These are phyloP conservation scores for Augochlora pura DNA, from an alignment of 1,140 invertebrate genomes.

Conservation along the genomic window DNA sequence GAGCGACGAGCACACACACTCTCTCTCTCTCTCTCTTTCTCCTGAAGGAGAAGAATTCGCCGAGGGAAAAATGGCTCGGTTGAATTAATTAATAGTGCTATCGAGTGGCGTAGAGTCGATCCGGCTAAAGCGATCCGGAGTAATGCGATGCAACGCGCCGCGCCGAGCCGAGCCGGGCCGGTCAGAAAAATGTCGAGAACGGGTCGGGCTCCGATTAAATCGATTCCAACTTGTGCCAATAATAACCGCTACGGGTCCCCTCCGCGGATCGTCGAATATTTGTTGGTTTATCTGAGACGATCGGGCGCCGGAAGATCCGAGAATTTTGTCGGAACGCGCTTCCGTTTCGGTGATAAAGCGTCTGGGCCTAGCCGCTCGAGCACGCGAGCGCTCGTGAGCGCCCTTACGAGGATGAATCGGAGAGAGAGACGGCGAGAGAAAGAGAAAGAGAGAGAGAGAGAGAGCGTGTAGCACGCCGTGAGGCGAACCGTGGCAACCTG, in stretches of 20 bases:
- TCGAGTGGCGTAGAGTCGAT: conserved; percentile 20
- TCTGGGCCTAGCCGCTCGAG: too few species aligned
- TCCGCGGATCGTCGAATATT: not conserved
- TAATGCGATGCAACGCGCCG: not conserved
- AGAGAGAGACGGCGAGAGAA: too few species aligned
- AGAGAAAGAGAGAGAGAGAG: too few species aligned
- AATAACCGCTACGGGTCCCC: not conserved
- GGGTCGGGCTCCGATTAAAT: conserved; percentile 29
- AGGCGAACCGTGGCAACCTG: too few species aligned
- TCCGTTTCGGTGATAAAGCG: not conserved
- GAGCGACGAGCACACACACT: conserved; percentile 13
- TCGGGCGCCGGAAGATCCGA: not conserved
- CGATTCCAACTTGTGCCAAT: conserved; percentile 24
- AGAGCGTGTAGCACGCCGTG: too few species aligned
- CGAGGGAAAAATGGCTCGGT: conserved; percentile 49
- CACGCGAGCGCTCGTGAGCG: too few species aligned
- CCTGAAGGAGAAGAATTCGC: conserved; percentile 14
- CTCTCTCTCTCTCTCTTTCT: too few species aligned
- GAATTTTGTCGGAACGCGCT: not conserved
- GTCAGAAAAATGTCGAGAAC: conserved; percentile 16
- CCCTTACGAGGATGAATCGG: too few species aligned
- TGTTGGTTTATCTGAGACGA: not conserved
- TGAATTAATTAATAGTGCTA: conserved; percentile 47
- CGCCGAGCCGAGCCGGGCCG: not conserved
- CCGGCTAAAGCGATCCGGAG: not conserved